Evolutionary conservation across 2,113 vertebrate genomes (phyloP).

Genomic region (Rhizomys pruinosus): DNA sequence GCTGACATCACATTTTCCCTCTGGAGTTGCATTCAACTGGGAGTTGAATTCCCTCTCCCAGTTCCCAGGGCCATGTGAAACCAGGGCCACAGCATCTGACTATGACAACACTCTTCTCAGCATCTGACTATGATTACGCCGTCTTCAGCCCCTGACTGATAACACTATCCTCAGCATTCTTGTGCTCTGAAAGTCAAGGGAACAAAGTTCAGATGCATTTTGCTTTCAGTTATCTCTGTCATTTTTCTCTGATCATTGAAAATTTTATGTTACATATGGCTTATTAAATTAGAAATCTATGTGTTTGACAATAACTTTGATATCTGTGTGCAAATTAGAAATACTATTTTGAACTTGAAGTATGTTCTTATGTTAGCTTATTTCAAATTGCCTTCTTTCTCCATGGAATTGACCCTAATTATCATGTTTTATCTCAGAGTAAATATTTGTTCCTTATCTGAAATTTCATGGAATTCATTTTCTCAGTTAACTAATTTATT

Average conservation of each 20-base stretch:
- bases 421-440: background rate
- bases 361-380: too few species aligned
- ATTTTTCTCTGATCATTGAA: conserved; percentile 20
- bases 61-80: background rate
- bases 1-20: background rate
- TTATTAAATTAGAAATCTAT: too few species aligned
- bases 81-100: background rate
- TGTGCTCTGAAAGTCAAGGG: background rate
- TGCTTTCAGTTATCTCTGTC: conserved; percentile 17
- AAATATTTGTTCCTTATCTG: background rate
- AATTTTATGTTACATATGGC: background rate
- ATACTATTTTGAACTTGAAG: too few species aligned
- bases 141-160: too few species aligned
- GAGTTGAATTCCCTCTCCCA: background rate
- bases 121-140: background rate
- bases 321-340: too few species aligned
- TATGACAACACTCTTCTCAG: background rate
- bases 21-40: background rate
- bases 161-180: background rate
- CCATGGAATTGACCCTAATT: background rate
- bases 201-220: background rate
- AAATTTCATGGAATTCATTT: conserved; percentile 19
- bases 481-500: background rate
- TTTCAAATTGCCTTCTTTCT: background rate
- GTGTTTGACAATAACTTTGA: too few species aligned